Conservation (phyloP, 2,888 invertebrate species). For the Leucophenga maculata region DNA sequence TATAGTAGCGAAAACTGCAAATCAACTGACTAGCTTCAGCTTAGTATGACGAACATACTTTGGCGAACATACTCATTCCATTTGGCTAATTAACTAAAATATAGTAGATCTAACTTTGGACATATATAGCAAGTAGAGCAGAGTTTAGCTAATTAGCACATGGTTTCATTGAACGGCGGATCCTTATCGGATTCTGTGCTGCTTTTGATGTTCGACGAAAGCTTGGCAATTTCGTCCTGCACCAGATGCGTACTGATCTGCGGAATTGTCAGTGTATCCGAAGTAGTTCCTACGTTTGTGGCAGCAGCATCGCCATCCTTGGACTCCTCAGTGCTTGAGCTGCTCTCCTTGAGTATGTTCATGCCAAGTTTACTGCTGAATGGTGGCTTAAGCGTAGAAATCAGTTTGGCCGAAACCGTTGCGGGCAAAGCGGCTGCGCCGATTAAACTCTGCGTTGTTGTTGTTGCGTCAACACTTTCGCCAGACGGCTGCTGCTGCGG, state of each 20-base stretch:
- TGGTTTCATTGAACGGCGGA: conserved; percentile 72
- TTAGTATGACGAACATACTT: no score
- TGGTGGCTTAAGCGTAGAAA: conserved; percentile 68
- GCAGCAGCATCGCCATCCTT: conserved; percentile 63
- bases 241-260: conserved; percentile 71
- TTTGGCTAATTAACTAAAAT: background rate
- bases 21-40: background rate
- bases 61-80: background rate
- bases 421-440: conserved; percentile 50
- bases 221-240: conserved; percentile 72
- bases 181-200: conserved; percentile 72
- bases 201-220: conserved; percentile 72
- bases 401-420: conserved; percentile 62
- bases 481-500: conserved; percentile 55
- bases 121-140: background rate
- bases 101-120: background rate
- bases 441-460: conserved; percentile 19
- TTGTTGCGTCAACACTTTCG: conserved; percentile 36
- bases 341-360: conserved; percentile 72
- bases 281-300: conserved; percentile 28
- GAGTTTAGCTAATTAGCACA: conserved; percentile 64
- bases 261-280: conserved; percentile 60
- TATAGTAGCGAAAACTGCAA: background rate
- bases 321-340: conserved; percentile 72
- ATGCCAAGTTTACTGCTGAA: conserved; percentile 66